Conservation (phyloP, 2,113 vertebrate species). For the Nannospalax galili region DNA sequence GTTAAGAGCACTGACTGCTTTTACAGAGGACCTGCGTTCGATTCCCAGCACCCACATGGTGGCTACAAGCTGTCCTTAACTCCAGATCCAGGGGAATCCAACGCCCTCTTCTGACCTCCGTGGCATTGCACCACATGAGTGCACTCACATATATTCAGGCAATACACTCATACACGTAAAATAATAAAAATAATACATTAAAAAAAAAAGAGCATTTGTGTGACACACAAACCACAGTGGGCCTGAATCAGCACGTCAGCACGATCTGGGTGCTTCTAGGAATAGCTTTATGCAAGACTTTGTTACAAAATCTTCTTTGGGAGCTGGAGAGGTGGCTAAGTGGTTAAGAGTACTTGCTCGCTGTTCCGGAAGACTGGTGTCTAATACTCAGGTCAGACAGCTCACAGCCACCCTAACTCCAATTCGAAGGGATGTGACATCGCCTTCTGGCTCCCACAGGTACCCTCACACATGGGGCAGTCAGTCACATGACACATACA, state of each 20-base stretch:
- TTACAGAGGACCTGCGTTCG: no score
- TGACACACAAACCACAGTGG: not conserved
- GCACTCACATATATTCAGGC: no score
- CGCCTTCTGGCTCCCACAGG: not conserved
- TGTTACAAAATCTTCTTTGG: constrained; percentile 24
- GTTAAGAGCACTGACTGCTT: no score
- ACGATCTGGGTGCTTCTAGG: not conserved
- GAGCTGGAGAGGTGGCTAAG: no score
- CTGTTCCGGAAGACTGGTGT: not conserved
- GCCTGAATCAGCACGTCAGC: not conserved
- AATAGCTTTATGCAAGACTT: not conserved
- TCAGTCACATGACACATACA: not conserved
- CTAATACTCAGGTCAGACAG: not conserved
- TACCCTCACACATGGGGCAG: not conserved
- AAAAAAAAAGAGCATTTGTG: not conserved
- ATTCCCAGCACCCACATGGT: no score
- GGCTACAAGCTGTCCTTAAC: no score
- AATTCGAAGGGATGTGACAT: no score
- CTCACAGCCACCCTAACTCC: not conserved
- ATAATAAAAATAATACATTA: no score
- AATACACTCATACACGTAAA: no score
- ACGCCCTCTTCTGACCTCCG: no score
- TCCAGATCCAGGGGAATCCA: no score
- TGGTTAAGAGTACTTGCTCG: not conserved
- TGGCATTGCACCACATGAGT: no score